These are phyloP conservation scores for Petaurus breviceps DNA, from an alignment of 2,113 vertebrate genomes.

Conservation along the genomic window DNA sequence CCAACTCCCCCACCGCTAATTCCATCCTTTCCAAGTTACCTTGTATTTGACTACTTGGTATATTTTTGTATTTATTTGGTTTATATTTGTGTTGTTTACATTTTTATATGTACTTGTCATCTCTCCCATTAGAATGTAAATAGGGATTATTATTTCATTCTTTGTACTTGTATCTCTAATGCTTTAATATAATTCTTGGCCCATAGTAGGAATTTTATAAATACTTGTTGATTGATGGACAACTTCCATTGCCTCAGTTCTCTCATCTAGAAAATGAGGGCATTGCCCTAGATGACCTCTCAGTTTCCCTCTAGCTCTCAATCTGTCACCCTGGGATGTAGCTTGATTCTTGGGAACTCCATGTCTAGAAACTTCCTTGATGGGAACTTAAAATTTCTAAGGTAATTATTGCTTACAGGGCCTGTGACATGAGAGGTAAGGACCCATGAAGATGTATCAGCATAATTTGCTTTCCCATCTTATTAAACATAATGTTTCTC, in stretches of 20 bases:
- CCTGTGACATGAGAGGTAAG: background rate
- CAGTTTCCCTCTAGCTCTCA: background rate
- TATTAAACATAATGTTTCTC: background rate
- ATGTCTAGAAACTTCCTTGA: background rate
- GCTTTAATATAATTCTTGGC: background rate
- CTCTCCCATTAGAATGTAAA: background rate
- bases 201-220: background rate
- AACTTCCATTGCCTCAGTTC: background rate
- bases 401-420: background rate
- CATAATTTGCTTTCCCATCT: background rate
- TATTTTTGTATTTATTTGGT: background rate
- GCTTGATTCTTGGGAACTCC: background rate
- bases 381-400: background rate
- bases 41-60: background rate
- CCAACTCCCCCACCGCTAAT: background rate
- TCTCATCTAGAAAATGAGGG: background rate
- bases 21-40: background rate
- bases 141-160: background rate
- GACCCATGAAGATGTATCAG: background rate
- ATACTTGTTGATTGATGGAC: background rate
- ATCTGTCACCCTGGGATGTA: background rate
- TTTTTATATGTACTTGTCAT: background rate
- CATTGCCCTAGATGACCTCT: background rate
- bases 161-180: background rate
- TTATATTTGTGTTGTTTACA: background rate